Percentiles rank a stretch among this genome's conserved stretches.
These are phyloP conservation scores for Trididemnum nubilum DNA, from an alignment of 23 tunicate genomes.

Conservation along the genomic window DNA sequence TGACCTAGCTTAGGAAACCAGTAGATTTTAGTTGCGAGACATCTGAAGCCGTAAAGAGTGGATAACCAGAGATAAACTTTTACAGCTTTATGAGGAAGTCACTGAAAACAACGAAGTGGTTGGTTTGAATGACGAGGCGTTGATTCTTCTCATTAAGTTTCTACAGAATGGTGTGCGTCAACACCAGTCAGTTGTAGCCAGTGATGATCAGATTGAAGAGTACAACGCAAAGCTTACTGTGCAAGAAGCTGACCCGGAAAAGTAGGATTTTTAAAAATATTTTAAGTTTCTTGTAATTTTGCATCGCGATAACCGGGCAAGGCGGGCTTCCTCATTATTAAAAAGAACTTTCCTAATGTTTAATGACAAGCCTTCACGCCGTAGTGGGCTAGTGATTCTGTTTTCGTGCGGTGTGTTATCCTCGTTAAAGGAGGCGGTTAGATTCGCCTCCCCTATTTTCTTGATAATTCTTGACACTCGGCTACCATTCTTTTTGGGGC, in stretches of 20 bases:
- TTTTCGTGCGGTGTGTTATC: neutral
- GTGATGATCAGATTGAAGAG: slow-evolving; percentile 13
- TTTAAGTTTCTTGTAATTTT: neutral
- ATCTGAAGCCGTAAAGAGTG: too few species aligned
- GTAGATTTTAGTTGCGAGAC: too few species aligned
- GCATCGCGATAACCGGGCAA: neutral
- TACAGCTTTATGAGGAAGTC: slow-evolving; percentile 46
- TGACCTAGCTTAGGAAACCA: too few species aligned
- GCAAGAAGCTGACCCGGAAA: slow-evolving; percentile 67
- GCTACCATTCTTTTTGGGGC: too few species aligned
- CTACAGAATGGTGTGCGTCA: slow-evolving; percentile 26
- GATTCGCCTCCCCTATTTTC: too few species aligned
- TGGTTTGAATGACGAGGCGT: slow-evolving; percentile 53
- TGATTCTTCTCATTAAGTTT: slow-evolving; percentile 49
- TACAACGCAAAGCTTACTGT: slow-evolving; percentile 38
- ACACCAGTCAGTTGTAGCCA: slow-evolving; percentile 12
- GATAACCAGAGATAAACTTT: too few species aligned
- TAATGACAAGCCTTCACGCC: too few species aligned
- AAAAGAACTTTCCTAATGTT: too few species aligned
- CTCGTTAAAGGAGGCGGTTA: too few species aligned
- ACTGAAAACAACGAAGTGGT: slow-evolving; percentile 39
- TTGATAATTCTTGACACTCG: too few species aligned
- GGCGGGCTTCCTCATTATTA: too few species aligned
- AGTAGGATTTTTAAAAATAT: slow-evolving; percentile 30
- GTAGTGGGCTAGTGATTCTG: too few species aligned